A percentile compares a stretch with the other conserved stretches of the same genome.
These are phyloP conservation scores for Acromyrmex echinatior DNA, from an alignment of 1,140 invertebrate genomes.

Conservation along the genomic window DNA sequence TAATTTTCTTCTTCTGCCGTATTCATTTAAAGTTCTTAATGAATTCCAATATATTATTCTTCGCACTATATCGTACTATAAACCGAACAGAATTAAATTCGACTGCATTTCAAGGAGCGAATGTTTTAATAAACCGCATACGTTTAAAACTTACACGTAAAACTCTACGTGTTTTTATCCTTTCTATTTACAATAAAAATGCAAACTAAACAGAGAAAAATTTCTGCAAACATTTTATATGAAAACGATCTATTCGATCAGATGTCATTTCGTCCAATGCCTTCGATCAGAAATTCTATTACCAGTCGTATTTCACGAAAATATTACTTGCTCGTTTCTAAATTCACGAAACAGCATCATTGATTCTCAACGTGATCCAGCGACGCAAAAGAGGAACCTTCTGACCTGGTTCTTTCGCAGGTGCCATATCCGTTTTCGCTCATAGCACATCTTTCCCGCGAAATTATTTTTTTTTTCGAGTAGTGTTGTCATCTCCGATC, in stretches of 20 bases:
- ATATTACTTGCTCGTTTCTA: slow-evolving; percentile 14
- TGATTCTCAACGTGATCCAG: slow-evolving; percentile 52
- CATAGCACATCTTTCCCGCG: neutral
- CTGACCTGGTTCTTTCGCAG: slow-evolving; percentile 36
- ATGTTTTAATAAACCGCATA: neutral
- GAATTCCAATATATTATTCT: slow-evolving; percentile 41
- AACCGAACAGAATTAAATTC: slow-evolving; percentile 35
- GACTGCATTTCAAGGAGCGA: neutral
- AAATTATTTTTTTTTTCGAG: slow-evolving; percentile 61
- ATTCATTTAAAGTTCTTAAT: slow-evolving; percentile 57
- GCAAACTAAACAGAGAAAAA: neutral
- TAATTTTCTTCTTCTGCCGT: slow-evolving; percentile 19
- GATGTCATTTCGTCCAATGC: neutral
- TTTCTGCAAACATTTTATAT: neutral
- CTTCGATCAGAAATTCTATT: slow-evolving; percentile 50
- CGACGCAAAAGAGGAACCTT: slow-evolving; percentile 17
- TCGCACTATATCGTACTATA: neutral
- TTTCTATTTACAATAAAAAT: neutral
- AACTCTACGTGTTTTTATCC: neutral
- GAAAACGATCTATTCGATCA: neutral
- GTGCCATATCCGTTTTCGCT: slow-evolving; percentile 15
- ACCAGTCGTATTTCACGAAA: neutral
- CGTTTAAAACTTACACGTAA: neutral
- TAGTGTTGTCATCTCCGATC: neutral
- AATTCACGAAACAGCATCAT: slow-evolving; percentile 25